Conservation (phyloP, 2,888 invertebrate species). For the Bhutanitis thaidina region DNA sequence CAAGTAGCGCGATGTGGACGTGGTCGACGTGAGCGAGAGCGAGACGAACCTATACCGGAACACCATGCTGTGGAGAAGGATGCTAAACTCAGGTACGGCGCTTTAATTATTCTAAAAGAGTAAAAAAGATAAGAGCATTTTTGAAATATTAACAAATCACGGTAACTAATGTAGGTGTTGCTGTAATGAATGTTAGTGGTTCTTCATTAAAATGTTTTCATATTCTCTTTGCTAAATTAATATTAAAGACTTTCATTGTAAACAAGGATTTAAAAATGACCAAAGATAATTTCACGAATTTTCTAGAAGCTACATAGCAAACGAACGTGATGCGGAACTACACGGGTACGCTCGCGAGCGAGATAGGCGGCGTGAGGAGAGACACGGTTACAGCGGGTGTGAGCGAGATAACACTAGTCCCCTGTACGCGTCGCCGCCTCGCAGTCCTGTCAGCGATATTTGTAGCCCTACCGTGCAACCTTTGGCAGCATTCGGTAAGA, state of each 20-base stretch:
- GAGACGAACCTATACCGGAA: constrained; percentile 53
- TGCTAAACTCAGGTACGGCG: constrained; percentile 81
- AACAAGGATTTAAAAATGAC: too few relatives aligned
- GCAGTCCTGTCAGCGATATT: constrained; percentile 84
- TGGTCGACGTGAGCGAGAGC: constrained; percentile 79
- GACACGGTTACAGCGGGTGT: constrained; percentile 51
- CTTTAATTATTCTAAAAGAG: background rate
- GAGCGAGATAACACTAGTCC: constrained; percentile 76
- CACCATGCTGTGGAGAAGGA: constrained; percentile 56
- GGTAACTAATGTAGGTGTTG: too few relatives aligned
- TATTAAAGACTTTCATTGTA: too few relatives aligned
- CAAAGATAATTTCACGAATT: too few relatives aligned
- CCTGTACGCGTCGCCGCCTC: constrained; percentile 89
- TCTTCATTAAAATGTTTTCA: too few relatives aligned
- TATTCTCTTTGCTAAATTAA: too few relatives aligned
- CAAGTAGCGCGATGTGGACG: constrained; percentile 92
- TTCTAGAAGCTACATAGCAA: constrained; percentile 60
- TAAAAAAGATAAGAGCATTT: too few relatives aligned
- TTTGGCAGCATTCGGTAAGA: constrained; percentile 41
- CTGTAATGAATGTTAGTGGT: too few relatives aligned
- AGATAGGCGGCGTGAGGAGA: constrained; percentile 81
- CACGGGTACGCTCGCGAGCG: constrained; percentile 50
- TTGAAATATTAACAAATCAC: too few relatives aligned
- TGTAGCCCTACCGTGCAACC: constrained; percentile 67
- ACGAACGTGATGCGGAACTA: constrained; percentile 60